Conservation (phyloP, 2,888 invertebrate species). For the Caenorhabditis doughertyi region DNA sequence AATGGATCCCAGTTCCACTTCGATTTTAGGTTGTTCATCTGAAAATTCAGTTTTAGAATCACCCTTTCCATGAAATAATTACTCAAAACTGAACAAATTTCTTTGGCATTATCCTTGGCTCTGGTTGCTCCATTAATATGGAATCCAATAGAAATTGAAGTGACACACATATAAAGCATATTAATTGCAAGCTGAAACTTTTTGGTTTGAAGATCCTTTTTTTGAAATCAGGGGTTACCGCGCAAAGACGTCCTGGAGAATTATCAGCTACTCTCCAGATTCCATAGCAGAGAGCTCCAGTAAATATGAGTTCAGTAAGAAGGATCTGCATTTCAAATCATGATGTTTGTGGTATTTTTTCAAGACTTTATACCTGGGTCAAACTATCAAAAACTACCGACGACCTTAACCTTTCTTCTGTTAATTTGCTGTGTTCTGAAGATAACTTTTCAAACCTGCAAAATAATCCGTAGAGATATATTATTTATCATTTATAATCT, state of each 20-base stretch:
- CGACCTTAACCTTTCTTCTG: slow-evolving; percentile 79
- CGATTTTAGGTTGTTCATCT: slow-evolving; percentile 71
- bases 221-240: too few relatives aligned
- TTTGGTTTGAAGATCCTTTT: too few relatives aligned
- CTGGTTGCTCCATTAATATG: slow-evolving; percentile 80
- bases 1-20: slow-evolving; percentile 63
- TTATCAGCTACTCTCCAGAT: slow-evolving; percentile 79
- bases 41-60: slow-evolving; percentile 9
- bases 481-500: not conserved
- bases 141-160: slow-evolving; percentile 81
- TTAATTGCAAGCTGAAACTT: slow-evolving; percentile 76
- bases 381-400: slow-evolving; percentile 81
- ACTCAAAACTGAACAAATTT: slow-evolving; percentile 77
- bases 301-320: slow-evolving; percentile 81
- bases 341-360: not conserved
- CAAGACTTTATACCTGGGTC: slow-evolving; percentile 73
- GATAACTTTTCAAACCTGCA: slow-evolving; percentile 77
- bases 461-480: not conserved
- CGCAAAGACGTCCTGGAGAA: slow-evolving; percentile 80
- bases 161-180: slow-evolving; percentile 81
- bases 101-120: slow-evolving; percentile 78
- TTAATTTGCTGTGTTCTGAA: slow-evolving; percentile 75
- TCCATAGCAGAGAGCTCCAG: slow-evolving; percentile 80
- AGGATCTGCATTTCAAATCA: slow-evolving; percentile 70
- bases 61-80: not conserved